These are phyloP conservation scores for Tenrec ecaudatus DNA, from an alignment of 2,113 vertebrate species.

Conservation along the genomic window DNA sequence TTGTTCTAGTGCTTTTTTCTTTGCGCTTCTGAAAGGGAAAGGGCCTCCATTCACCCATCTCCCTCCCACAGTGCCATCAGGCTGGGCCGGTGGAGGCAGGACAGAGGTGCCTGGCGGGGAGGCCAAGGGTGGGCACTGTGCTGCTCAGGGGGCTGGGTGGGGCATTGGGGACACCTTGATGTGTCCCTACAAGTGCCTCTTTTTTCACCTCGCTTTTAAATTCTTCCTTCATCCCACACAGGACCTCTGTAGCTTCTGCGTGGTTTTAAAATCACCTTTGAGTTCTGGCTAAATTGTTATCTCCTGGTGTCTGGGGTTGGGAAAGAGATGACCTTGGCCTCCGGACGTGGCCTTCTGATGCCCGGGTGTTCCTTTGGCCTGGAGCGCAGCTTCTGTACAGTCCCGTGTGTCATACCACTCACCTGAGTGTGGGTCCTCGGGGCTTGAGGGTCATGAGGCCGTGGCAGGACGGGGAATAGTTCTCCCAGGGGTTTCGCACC, in stretches of 20 bases:
- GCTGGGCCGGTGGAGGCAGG: neutral
- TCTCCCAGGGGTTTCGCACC: neutral
- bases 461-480: neutral
- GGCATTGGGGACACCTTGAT: conserved; percentile 22
- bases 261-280: conserved; percentile 68
- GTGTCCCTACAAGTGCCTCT: conserved; percentile 84
- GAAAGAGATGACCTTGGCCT: conserved; percentile 16
- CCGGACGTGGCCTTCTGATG: neutral
- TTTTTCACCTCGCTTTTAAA: conserved; percentile 71
- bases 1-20: conserved; percentile 26
- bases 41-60: conserved; percentile 3
- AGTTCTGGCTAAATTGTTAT: conserved; percentile 36
- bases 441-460: neutral
- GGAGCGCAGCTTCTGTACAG: conserved; percentile 11
- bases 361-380: conserved; percentile 24
- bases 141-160: neutral
- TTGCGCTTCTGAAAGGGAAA: conserved; percentile 7
- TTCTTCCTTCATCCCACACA: conserved; percentile 29
- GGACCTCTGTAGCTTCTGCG: conserved; percentile 49
- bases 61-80: neutral
- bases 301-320: conserved; percentile 1
- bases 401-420: neutral
- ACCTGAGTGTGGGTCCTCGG: neutral
- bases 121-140: neutral
- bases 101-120: neutral